Base-by-base conservation (phyloP, 2,888 invertebrate genomes). In the Campoletis raptor region DNA sequence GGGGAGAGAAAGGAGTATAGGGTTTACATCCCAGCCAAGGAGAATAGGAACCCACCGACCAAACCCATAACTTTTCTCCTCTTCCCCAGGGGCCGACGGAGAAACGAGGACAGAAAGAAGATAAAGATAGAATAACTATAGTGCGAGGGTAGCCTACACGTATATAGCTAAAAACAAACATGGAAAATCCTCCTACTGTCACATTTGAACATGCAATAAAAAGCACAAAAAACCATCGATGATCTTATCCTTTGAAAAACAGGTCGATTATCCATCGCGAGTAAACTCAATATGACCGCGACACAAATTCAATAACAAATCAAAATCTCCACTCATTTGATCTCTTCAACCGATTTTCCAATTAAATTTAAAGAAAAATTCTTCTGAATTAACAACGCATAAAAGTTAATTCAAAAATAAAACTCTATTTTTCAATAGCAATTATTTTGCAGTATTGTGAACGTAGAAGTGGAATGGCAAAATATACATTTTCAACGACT, bases 21-120 rank as follows among this genome's bases (percentile, higher is more conserved):
- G 40, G 70, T 61, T 67, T 42, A 77, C 61, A 48, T 82, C 64
- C 48, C 67, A 66, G 66, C 70, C 66, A 70, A 64, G 48, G 76
- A 86, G 83, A 85, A 86, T 85, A 76, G 85, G 85, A 85, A 83
- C 88, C 79, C 85, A 66, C 79, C 87, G 88, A 86, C 85, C 85
- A 84, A 89, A 89, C 89, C 89, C 89, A 90, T 89, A 91, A 91
- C 90, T 92, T 91, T 90, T 89, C 90, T 91, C 90, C 89, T 89
- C 88, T 89, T 91, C 91, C 92, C 92, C 73, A 80, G 70, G 90
- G 91, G 90, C 18, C 66, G 82, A 72, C 54, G 76, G 77, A 82
- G 84, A 82, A 82, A 76, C 78, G 85, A 74, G 69, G 37, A 81
- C 74, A 66, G 83, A 81, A 70, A 85, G 61, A 80, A 73, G 66